Percentiles rank a stretch among this genome's conserved stretches.
These are phyloP conservation scores for Sitodiplosis mosellana DNA, from an alignment of 1,140 invertebrate genomes.

Conservation along the genomic window DNA sequence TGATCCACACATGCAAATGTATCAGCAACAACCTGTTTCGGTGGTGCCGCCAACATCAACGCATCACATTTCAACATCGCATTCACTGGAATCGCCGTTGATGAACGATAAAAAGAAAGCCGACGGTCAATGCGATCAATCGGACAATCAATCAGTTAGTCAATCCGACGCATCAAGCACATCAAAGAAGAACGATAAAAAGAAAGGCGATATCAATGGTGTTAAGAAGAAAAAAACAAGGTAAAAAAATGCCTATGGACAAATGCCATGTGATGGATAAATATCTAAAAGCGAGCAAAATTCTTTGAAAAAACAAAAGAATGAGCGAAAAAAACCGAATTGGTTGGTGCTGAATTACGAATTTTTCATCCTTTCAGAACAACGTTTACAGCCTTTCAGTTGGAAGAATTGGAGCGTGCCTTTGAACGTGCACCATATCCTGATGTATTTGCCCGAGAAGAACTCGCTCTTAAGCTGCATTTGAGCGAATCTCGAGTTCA, in stretches of 20 bases:
- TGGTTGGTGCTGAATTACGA: background rate
- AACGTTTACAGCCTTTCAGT: constrained; percentile 88
- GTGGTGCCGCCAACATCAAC: background rate
- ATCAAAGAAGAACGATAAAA: constrained; percentile 50
- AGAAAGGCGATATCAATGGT: constrained; percentile 69
- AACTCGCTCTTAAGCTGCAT: constrained; percentile 74
- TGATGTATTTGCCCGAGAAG: constrained; percentile 89
- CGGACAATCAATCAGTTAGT: no score
- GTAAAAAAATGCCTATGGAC: no score
- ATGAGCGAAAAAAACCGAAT: background rate
- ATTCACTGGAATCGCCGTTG: background rate
- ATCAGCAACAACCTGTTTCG: background rate
- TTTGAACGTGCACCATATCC: constrained; percentile 92
- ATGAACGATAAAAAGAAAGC: background rate
- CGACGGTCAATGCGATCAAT: background rate
- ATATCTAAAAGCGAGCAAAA: background rate
- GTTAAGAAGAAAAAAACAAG: constrained; percentile 89
- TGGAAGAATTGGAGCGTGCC: constrained; percentile 84
- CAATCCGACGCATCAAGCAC: constrained; percentile 3
- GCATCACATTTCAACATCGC: constrained; percentile 2
- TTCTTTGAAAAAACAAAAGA: background rate
- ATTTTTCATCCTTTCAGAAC: constrained; percentile 44
- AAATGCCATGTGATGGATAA: constrained; percentile 10
- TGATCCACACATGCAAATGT: constrained; percentile 1
- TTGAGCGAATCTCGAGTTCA: constrained; percentile 88